These are phyloP conservation scores for Brachionus manjavacas DNA, from an alignment of 1,140 invertebrate species.

Conservation along the genomic window DNA sequence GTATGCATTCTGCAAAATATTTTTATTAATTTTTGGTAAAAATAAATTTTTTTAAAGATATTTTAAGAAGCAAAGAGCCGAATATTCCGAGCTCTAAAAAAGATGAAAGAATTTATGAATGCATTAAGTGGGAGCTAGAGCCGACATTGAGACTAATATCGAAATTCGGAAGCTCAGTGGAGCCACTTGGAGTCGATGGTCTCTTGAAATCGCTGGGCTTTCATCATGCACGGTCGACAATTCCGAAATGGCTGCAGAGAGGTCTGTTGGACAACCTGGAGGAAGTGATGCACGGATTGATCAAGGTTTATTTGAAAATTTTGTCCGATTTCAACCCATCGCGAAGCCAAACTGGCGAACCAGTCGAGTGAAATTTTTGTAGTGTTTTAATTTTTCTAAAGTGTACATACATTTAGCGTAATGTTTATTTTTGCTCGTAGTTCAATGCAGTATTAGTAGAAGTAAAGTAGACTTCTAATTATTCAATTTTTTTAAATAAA, in stretches of 20 bases:
- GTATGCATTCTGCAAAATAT: neutral
- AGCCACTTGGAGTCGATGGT: constrained; percentile 67
- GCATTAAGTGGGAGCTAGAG: constrained; percentile 94
- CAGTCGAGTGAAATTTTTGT: neutral
- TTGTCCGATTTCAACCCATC: constrained; percentile 31
- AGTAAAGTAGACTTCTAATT: neutral
- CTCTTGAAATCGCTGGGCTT: constrained; percentile 94
- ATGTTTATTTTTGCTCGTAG: neutral
- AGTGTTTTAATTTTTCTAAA: neutral
- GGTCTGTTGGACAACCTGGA: constrained; percentile 77
- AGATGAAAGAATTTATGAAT: constrained; percentile 86
- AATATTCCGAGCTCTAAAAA: constrained; percentile 62
- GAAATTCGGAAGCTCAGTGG: constrained; percentile 21
- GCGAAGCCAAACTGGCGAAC: neutral
- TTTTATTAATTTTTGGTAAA: neutral
- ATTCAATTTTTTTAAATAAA: neutral
- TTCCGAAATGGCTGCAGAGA: constrained; percentile 96
- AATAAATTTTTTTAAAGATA: neutral
- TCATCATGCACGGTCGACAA: constrained; percentile 89
- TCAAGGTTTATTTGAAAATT: constrained; percentile 27
- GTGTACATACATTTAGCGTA: neutral
- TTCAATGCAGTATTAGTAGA: neutral
- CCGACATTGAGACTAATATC: constrained; percentile 77
- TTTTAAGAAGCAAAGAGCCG: constrained; percentile 20
- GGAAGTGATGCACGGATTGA: constrained; percentile 20